A percentile compares a stretch with the other conserved stretches of the same genome.
phyloP scores from a whole-genome alignment of 2,888 invertebrate species.

The Orthonevra nobilis region DNA sequence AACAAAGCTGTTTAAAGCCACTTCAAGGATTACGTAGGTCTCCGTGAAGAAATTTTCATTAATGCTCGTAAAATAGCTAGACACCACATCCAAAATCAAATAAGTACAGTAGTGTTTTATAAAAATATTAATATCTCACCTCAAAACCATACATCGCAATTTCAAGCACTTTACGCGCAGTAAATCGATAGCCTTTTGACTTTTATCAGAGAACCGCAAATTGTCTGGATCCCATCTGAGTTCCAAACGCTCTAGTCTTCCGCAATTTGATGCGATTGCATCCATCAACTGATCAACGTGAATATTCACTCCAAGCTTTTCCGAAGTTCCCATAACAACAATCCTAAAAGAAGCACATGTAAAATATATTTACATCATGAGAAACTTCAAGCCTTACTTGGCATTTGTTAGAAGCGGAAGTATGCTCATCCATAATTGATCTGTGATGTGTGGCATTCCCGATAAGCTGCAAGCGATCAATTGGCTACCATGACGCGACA shows the following conservation, averaged over 20 bases:
- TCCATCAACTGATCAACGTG: conserved; percentile 99
- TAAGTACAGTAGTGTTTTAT: too few species aligned
- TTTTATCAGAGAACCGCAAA: conserved; percentile 98
- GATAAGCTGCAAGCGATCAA: conserved; percentile 93
- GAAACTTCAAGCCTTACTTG: conserved; percentile 83
- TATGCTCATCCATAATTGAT: conserved; percentile 98
- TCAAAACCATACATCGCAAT: conserved; percentile 94
- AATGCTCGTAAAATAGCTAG: too few species aligned
- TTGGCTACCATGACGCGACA: conserved; percentile 93
- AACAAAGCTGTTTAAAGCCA: too few species aligned
- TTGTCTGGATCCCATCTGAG: conserved; percentile 99
- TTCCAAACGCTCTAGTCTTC: conserved; percentile 93
- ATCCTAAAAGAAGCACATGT: conserved; percentile 87
- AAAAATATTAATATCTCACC: too few species aligned
- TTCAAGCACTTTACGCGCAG: conserved; percentile 96
- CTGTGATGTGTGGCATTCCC: conserved; percentile 98
- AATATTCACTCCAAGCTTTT: conserved; percentile 97
- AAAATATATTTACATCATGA: too few species aligned
- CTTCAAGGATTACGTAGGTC: too few species aligned
- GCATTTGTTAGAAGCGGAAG: conserved; percentile 94
- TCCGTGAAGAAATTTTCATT: too few species aligned
- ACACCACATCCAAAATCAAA: too few species aligned
- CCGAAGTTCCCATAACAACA: conserved; percentile 97
- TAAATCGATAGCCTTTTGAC: conserved; percentile 99
- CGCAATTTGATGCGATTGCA: conserved; percentile 95